Base-by-base conservation (phyloP, 2,113 vertebrate genomes). In the Bagarius yarrelli region DNA sequence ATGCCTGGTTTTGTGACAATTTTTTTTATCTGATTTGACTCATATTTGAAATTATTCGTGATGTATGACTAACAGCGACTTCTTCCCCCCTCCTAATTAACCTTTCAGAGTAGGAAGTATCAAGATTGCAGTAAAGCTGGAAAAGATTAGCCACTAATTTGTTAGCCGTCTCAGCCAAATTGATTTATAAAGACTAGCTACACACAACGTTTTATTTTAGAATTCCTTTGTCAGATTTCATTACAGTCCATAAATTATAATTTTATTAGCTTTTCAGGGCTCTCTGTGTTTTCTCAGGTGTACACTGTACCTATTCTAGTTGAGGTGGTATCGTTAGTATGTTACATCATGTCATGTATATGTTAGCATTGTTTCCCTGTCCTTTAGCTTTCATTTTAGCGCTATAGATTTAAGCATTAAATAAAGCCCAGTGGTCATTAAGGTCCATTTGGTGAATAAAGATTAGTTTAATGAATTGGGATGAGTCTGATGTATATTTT, bases 51-150 rank as follows among this genome's bases (percentile, higher is more conserved):
- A 73, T 78, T 27, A 52, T 83, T 55, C 66, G 23, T 81, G 55
- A 50, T 71, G 56, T 55, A 32, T 84, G 84, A 89, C 84, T 85
- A 82, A 81, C 75, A 56, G 25, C 18, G 40, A 52, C 61, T 79
- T 19, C 36, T 4, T 40, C 60, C 77, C 80, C 71, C 71, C 69
- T 73, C 63, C 80, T 82, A 88, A 88, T 87, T 89, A 87, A 86
- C 87, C 85, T 84, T 86, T 88, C 74, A 40, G 76, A 55, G 61
- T 25, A 73, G 61, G 76, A 79, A 85, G 56, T 55, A n/a, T 53
- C 50, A 64, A 77, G 64, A 80, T 60, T n/a, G 70, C 44, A 16
- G 23, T 61, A 60, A 86, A 81, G 40, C 78, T 71, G 36, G 44
- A 32, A 70, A 70, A 78, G 77, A 84, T 83, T 56, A 76, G 81